Evolutionary conservation across 2,113 vertebrate genomes (phyloP), one percentile per base, ranked within the genome.

Genomic region (Petaurus breviceps): DNA sequence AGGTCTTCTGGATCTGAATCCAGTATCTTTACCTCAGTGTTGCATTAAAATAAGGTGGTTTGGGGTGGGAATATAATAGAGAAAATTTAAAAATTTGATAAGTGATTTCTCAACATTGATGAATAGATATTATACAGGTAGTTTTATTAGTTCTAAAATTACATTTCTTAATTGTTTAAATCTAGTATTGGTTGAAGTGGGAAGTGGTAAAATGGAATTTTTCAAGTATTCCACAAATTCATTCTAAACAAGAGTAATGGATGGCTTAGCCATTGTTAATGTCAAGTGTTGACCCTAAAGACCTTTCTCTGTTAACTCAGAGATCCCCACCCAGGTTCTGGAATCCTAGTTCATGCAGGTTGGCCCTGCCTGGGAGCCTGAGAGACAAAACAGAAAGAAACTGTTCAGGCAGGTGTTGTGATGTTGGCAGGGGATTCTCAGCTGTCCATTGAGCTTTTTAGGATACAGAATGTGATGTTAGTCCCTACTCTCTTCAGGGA

Each of bases 401-500:
- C 55, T 97, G 92, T 96, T 47, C 31, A 61, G 96, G 55, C 93
- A 95, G 90, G 93, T 19, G 0, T 68, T 43, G 90, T 43, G 68
- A n/a, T 14, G 0, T 53, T 95, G 93, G 91, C 91, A 96, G 91
- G 93, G 46, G 24, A 37, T 93, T 92, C 49, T 37, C 91, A 49
- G 10, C 95, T 91, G 90, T 92, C 94, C 54, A 46, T 92, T 91
- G 47, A 90, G 90, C 57, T 96, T 90, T 61, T 49, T 43, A 92
- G 97, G 31, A 92, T 91, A 94, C 90, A 90, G 97, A 97, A 97
- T 95, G 95, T 89, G 92, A 90, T 96, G 94, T 96, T 95, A 96
- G 61, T 94, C 51, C 57, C 89, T 51, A 61, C 49, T 92, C 1
- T 95, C 91, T 95, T 91, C 91, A 95, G 95, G 95, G 97, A 97